Evolutionary conservation across 2,113 vertebrate species (phyloP).

Genomic region (Balaenoptera acutorostrata): DNA sequence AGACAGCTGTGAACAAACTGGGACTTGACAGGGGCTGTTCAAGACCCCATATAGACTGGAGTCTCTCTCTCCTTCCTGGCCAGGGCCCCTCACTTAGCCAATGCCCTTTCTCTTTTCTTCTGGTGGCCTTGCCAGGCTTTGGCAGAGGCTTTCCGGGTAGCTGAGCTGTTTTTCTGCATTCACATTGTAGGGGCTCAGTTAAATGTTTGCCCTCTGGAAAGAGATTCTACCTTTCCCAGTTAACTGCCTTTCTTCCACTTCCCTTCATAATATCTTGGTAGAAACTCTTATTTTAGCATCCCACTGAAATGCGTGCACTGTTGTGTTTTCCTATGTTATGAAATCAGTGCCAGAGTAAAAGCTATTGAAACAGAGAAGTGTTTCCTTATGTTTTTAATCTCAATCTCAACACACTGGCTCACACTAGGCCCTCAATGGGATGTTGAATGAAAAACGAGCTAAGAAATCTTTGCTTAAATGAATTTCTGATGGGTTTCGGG

Average conservation of each 20-base stretch:
- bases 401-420: not conserved
- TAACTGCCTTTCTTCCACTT: not conserved
- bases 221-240: not conserved
- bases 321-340: not conserved
- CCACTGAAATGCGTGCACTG: not conserved
- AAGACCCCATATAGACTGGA: not conserved
- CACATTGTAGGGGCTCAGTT: not conserved
- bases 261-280: not conserved
- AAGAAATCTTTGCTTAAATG: not conserved
- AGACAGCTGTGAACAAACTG: not conserved
- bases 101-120: not conserved
- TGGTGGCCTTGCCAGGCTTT: not conserved
- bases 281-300: not conserved
- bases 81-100: not conserved
- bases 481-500: not conserved
- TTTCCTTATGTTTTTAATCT: not conserved
- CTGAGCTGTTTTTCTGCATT: not conserved
- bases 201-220: not conserved
- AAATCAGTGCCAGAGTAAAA: not conserved
- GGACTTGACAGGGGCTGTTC: not conserved
- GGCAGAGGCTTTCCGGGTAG: not conserved
- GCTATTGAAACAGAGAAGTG: not conserved
- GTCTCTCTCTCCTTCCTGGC: not conserved
- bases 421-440: not conserved
- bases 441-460: not conserved